Conservation (phyloP, 1,140 invertebrate genomes). For the Drosophila mayri region DNA sequence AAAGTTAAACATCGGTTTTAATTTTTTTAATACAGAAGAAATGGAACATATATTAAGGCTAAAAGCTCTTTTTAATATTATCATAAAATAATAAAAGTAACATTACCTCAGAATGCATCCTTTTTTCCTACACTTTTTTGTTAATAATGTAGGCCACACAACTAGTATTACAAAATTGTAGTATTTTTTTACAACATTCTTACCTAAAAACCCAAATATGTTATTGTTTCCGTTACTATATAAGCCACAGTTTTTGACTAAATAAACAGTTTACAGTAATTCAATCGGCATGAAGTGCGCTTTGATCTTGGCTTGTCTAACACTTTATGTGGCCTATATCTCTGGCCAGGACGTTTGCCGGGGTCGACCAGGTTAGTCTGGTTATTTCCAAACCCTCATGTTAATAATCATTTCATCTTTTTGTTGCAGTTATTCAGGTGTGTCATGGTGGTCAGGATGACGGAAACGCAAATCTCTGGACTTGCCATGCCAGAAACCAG, state of each 20-base stretch:
- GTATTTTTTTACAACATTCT: background rate
- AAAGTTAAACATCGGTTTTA: fast-evolving
- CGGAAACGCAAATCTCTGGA: constrained; percentile 7
- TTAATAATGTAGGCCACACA: background rate
- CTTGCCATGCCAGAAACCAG: background rate
- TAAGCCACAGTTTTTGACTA: background rate
- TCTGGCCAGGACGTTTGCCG: background rate
- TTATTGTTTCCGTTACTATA: constrained; percentile 3
- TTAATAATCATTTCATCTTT: background rate
- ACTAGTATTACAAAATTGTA: background rate
- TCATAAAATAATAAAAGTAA: no score
- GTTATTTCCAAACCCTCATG: no score
- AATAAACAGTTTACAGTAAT: background rate
- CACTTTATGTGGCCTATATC: constrained; percentile 9
- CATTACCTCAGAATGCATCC: background rate
- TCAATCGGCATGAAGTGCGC: constrained; percentile 14
- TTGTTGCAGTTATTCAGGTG: constrained; percentile 5
- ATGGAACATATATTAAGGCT: no score
- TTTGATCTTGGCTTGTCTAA: constrained; percentile 10
- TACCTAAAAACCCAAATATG: constrained; percentile 2
- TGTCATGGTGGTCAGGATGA: constrained; percentile 18
- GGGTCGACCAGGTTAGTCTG: constrained; percentile 5
- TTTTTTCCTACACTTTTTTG: background rate
- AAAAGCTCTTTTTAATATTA: background rate
- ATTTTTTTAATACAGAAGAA: background rate